Evolutionary conservation across 92 coral and sea anemone genomes (phyloP).

Genomic region (Scolanthus callimorphus): DNA sequence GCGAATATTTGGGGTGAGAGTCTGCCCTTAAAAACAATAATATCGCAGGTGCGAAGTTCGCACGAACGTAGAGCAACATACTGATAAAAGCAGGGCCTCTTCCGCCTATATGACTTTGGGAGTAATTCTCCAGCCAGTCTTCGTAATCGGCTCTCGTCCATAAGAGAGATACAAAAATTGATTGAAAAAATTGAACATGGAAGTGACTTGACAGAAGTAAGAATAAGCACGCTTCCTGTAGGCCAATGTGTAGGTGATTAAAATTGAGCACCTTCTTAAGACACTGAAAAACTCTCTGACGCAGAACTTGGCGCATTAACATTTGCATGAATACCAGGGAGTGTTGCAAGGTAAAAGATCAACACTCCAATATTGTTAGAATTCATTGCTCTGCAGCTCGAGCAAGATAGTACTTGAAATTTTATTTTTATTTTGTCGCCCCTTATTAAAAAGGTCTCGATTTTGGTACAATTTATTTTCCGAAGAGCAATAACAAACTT

Average conservation of each 20-base stretch:
- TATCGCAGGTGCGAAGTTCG: conserved; percentile 77
- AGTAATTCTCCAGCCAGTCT: conserved; percentile 59
- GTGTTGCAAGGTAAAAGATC: conserved; percentile 1
- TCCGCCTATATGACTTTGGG: conserved; percentile 67
- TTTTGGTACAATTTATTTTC: neutral
- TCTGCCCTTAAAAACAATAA: conserved; percentile 46
- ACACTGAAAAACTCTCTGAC: too few species aligned
- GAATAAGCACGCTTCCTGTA: conserved; percentile 28
- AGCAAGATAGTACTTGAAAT: neutral
- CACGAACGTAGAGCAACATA: conserved; percentile 74
- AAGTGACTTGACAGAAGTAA: conserved; percentile 23
- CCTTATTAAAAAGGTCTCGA: neutral
- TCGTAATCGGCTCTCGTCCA: conserved; percentile 75
- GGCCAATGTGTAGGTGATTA: conserved; percentile 12
- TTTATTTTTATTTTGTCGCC: neutral
- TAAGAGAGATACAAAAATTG: conserved; percentile 22
- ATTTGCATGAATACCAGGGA: neutral
- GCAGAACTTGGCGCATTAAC: neutral
- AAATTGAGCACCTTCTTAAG: conserved; percentile 7
- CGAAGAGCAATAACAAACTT: neutral
- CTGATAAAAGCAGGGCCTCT: conserved; percentile 74
- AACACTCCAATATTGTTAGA: neutral
- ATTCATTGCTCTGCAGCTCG: neutral
- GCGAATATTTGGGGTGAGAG: conserved; percentile 39
- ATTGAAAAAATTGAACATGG: conserved; percentile 30